These are phyloP conservation scores for Macrosiphum euphorbiae DNA, from an alignment of 2,888 invertebrate genomes.

Conservation along the genomic window DNA sequence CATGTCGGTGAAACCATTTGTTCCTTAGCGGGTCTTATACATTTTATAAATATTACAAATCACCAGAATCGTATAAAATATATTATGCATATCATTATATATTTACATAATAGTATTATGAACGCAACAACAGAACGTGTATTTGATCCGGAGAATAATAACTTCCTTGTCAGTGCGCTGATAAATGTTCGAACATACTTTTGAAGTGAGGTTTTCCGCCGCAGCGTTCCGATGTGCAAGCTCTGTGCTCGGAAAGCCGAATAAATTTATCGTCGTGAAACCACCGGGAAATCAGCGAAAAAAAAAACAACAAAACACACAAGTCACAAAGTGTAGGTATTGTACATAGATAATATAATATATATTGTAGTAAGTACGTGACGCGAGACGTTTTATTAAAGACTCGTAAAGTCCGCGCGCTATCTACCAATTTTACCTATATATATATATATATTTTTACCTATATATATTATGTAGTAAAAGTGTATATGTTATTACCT, in stretches of 20 bases:
- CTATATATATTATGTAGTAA: neutral
- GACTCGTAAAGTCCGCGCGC: neutral
- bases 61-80: neutral
- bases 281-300: neutral
- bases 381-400: neutral
- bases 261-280: conserved; percentile 40
- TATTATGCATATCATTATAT: neutral
- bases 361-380: neutral
- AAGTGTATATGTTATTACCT: neutral
- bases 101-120: neutral
- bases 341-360: neutral
- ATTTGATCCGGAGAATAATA: conserved; percentile 37
- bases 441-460: too few species aligned
- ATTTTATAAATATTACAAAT: conserved; percentile 42
- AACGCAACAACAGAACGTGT: neutral
- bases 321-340: neutral
- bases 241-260: neutral
- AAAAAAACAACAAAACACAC: neutral
- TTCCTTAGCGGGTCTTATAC: neutral
- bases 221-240: neutral
- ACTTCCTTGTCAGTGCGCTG: neutral
- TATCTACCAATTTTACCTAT: neutral
- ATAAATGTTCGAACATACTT: conserved; percentile 39
- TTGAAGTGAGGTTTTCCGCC: neutral
- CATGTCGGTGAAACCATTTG: neutral